Conservation (phyloP, 64 coral and sea anemone genomes). For the Pocillopora damicornis region DNA sequence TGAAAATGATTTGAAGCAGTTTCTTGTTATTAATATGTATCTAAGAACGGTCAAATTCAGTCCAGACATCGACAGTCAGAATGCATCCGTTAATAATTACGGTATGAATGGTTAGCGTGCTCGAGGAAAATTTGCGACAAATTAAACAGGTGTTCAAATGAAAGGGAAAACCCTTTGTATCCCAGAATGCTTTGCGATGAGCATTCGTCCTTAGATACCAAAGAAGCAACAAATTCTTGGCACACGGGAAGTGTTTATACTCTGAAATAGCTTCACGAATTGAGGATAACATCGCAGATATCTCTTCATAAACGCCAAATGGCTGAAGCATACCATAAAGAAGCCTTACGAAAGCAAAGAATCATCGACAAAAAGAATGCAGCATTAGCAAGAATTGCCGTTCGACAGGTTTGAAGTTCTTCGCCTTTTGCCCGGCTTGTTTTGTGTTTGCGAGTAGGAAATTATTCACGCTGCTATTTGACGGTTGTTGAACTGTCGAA, state of each 20-base stretch:
- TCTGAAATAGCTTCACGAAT: conserved; percentile 1
- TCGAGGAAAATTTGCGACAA: neutral
- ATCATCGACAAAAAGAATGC: conserved; percentile 67
- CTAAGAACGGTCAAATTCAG: too few relatives aligned
- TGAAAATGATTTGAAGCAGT: too few relatives aligned
- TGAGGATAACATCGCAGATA: neutral
- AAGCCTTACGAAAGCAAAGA: conserved; percentile 74
- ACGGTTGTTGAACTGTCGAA: too few relatives aligned
- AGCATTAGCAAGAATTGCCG: conserved; percentile 48
- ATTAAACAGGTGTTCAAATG: neutral
- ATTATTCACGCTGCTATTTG: too few relatives aligned
- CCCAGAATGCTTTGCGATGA: conserved; percentile 24
- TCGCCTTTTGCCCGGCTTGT: neutral
- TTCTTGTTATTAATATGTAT: too few relatives aligned
- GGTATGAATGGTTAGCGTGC: neutral
- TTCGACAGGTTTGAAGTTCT: conserved; percentile 50
- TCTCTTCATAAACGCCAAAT: conserved; percentile 6
- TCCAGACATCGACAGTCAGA: too few relatives aligned
- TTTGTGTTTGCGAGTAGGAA: neutral
- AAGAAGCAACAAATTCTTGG: conserved; percentile 18
- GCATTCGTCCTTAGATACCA: conserved; percentile 17
- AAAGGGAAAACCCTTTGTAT: conserved; percentile 25
- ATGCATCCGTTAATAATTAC: too few relatives aligned
- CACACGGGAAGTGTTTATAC: neutral
- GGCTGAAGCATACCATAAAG: conserved; percentile 78